Evolutionary conservation across 1,140 invertebrate species (phyloP).

Genomic region (Pseudobourletiella spinata): DNA sequence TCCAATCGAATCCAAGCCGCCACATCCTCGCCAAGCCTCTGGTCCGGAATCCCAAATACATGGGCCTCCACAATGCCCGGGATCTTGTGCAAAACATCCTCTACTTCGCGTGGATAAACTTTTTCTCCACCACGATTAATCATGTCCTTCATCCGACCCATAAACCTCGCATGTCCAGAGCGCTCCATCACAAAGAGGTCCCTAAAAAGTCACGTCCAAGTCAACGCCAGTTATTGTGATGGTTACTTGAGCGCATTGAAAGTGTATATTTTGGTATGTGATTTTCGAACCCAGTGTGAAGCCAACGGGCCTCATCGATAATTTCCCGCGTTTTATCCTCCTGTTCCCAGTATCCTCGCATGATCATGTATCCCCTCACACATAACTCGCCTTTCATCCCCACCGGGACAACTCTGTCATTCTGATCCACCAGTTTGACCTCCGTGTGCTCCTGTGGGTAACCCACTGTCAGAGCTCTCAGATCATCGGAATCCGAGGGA

Average conservation of each 20-base stretch:
- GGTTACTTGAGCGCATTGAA: neutral
- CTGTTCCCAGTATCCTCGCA: constrained; percentile 53
- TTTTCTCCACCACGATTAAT: constrained; percentile 60
- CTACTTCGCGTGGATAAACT: constrained; percentile 54
- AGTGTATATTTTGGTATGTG: neutral
- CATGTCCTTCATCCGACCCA: constrained; percentile 55
- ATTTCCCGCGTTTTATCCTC: constrained; percentile 45
- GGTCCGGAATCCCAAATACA: constrained; percentile 54
- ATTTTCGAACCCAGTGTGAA: neutral
- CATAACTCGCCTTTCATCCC: constrained; percentile 47
- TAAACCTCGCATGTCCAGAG: constrained; percentile 49
- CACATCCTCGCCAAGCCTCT: constrained; percentile 52
- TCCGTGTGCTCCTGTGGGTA: constrained; percentile 18
- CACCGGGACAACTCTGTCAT: constrained; percentile 20
- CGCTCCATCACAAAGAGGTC: constrained; percentile 51
- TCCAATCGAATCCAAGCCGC: constrained; percentile 50
- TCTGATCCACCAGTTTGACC: no score
- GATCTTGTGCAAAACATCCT: constrained; percentile 52
- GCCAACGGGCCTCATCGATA: neutral
- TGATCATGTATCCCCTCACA: constrained; percentile 49
- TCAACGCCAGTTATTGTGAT: neutral
- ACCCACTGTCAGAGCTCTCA: constrained; percentile 18
- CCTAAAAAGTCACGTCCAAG: constrained; percentile 38
- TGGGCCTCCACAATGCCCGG: constrained; percentile 49
- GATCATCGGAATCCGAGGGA: constrained; percentile 15